Base-by-base conservation (phyloP, 2,797 vertebrate species). In the Naso thynnoides region DNA sequence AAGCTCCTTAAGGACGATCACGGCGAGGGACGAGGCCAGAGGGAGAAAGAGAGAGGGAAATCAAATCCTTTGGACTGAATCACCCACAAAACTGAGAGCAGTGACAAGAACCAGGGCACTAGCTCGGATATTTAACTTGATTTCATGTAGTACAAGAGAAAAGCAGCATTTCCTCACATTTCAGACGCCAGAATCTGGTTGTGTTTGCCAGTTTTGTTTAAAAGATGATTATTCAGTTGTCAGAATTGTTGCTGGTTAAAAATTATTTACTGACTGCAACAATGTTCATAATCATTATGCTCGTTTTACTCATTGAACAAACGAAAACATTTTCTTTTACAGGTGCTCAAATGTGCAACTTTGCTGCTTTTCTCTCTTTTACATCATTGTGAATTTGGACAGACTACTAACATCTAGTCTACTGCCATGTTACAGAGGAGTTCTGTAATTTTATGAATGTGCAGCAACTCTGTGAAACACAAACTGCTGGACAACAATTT, bases 1-100 rank as follows among this genome's bases (percentile, higher is more conserved):
- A 86, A 81, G 78, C 21, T 68, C 68, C 74, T 89, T 81, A 81
- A 73, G 26, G 77, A 68, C 1, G 11, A 57, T 56, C 57, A 16
- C 19, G 38, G 52, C 26, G 14, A 59, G 68, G 65, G 79, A 79
- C 50, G 14, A 53, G 13, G 41, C 47, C 52, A 69, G 39, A 52
- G n/a, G 50, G 16, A 57, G 21, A 24, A 19, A 21, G 52, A 38
- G 50, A 6, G 39, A 1, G 0, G 42, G 42, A 41, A 52, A 50
- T 53, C 44, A 52, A 64, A 39, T 48, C 60, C 27, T 45, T 15
- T 23, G 4, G 38, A 44, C 19, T n/a, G 13, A 4, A 47, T 61
- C 31, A 39, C 14, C 6, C 26, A 23, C 21, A 50, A 8, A 64
- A 66, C 21, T 18, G 6, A n/a, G 11, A 45, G 53, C 26, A 23